Evolutionary conservation across 1,140 invertebrate genomes (phyloP), one percentile per base, ranked within the genome.

Genomic region (Uloborus diversus): DNA sequence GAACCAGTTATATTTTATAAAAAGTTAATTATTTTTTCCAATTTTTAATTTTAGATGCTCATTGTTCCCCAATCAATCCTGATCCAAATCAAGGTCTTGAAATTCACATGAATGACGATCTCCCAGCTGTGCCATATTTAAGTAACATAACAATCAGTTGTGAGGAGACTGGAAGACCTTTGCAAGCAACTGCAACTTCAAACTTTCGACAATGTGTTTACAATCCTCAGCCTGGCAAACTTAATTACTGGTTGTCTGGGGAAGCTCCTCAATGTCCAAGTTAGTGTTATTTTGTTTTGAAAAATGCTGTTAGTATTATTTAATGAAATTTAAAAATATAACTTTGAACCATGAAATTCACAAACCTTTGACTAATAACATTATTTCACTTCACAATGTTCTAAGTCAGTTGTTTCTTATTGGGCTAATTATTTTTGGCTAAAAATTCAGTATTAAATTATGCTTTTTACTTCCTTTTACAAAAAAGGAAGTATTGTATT

Each of bases 141-240:
- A 92, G 95, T 82, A 97, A 97, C 86, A 94, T 96, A 3, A 96
- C 94, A 0, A 88, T 97, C 3, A 91, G 90, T 53, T 97, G 96
- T 85, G 90, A 89, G 47, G 91, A 90, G 59, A 90, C 91, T 49
- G 96, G 95, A 23, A 89, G 93, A 71, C 91, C 92, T 47, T 85
- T 96, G 14, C 88, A 93, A 71, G 91, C 92, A 81, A 95, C 94
- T 11, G 91, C 92, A 3, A 92, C 94, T 13, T 91, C 95, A 1
- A 88, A 88, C 13, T 96, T 96, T 85, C 90, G 96, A 76, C 95
- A 98, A 85, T 98, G 96, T 87, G 95, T 97, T 28, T 98, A 96
- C 85, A 94, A 98, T 89, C 96, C 96, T 0, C 91, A 92, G 35
- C 91, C 92, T 88, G 94, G 94, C 84, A 89, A 93, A 66, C 93